Evolutionary conservation across 2,113 vertebrate genomes (phyloP).

Genomic region (Lipophrys pholis): DNA sequence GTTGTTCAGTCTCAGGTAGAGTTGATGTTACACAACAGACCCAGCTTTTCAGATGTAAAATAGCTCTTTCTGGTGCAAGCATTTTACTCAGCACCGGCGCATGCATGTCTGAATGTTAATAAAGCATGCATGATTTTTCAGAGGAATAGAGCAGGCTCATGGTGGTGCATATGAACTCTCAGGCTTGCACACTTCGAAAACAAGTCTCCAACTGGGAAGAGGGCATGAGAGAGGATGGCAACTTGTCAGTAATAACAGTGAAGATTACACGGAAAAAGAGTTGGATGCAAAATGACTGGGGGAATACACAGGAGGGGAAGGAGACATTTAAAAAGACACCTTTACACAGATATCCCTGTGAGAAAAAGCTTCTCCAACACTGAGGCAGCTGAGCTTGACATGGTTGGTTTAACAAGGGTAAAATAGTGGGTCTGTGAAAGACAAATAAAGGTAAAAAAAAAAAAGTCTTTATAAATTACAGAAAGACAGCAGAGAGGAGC

Average conservation of each 20-base stretch:
- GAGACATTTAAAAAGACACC: conserved; percentile 2
- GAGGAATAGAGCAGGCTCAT: conserved; percentile 10
- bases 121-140: not conserved
- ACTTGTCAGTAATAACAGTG: not conserved
- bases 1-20: conserved; percentile 10
- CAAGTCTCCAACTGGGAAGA: not conserved
- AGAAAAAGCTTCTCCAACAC: conserved; percentile 6
- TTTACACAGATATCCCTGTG: conserved; percentile 23
- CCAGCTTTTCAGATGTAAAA: conserved; percentile 8
- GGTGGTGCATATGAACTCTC: conserved; percentile 20
- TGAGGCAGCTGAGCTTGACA: conserved; percentile 5
- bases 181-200: conserved; percentile 12
- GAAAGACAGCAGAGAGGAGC: conserved; percentile 18
- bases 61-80: not conserved
- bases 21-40: conserved; percentile 25
- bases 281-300: conserved; percentile 26
- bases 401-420: conserved; percentile 37
- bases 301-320: not conserved
- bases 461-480: conserved; percentile 23
- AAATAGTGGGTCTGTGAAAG: conserved; percentile 26
- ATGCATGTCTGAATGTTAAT: conserved; percentile 8
- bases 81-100: conserved; percentile 10
- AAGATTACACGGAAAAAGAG: not conserved
- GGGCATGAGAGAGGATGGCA: not conserved
- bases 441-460: conserved; percentile 11